phyloP scores from a whole-genome alignment of 2,888 invertebrate genomes.

The Sisyra nigra region DNA sequence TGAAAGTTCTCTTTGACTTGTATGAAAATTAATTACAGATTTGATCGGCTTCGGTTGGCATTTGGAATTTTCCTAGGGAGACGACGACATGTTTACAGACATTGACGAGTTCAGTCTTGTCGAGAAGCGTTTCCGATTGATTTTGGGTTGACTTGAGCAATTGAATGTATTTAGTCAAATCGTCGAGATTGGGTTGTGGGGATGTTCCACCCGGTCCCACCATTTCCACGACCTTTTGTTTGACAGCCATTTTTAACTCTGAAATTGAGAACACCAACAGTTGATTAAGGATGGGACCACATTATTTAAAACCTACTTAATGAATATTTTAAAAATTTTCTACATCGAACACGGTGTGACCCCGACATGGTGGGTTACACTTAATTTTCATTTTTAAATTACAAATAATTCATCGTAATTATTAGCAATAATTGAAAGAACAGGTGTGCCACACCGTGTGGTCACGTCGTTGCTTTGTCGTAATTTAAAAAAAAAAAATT shows the following conservation, averaged over 20 bases:
- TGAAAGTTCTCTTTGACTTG: background rate
- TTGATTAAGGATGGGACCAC: too few relatives aligned
- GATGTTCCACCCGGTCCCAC: slow-evolving; percentile 27
- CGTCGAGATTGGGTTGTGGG: slow-evolving; percentile 25
- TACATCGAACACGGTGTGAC: too few relatives aligned
- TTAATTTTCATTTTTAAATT: too few relatives aligned
- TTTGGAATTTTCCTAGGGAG: slow-evolving; percentile 29
- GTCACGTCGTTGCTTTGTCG: too few relatives aligned
- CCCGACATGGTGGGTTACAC: too few relatives aligned
- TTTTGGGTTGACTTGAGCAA: slow-evolving; percentile 27
- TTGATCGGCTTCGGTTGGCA: slow-evolving; percentile 19
- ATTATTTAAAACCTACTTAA: background rate
- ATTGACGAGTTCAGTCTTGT: slow-evolving; percentile 28
- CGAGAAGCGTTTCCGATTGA: slow-evolving; percentile 27
- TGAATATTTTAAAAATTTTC: background rate
- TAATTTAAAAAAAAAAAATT: too few relatives aligned
- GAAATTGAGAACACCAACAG: too few relatives aligned
- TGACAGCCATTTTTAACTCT: slow-evolving; percentile 34
- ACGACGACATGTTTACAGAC: slow-evolving; percentile 34
- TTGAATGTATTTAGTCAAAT: slow-evolving; percentile 31
- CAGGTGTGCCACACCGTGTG: too few relatives aligned
- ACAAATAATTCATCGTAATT: too few relatives aligned
- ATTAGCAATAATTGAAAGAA: too few relatives aligned
- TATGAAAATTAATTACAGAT: slow-evolving; percentile 5
- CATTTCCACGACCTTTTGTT: slow-evolving; percentile 36